Evolutionary conservation across 2,113 vertebrate species (phyloP), one percentile per base, ranked within the genome.

Genomic region (Phyllostomus discolor): DNA sequence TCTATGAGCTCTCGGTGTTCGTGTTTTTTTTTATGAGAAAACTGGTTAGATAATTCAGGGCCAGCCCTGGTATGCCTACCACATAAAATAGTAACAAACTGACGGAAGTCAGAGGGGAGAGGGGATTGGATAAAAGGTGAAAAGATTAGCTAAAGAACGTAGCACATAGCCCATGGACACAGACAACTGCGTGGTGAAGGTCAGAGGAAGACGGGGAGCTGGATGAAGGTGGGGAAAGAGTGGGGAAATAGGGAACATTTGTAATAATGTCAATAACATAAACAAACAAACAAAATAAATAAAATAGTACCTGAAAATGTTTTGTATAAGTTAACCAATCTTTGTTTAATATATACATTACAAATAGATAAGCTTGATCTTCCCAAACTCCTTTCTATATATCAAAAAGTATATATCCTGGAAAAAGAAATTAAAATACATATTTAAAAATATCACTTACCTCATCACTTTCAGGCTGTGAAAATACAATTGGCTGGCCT

Each of bases 401-500:
- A 84, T 33, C 80, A 1, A 28, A 88, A 90, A 79, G 33, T 46
- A 22, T 35, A 50, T 95, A 85, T 90, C 4, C 16, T 57, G 16
- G 35, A 87, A 84, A 90, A 85, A 73, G 8, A 72, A 73, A 93
- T 31, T 83, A 62, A 50, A 83, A 72, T 16, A 83, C 3, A 33
- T 54, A 59, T 38, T 70, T 70, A 54, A 41, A 95, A 96, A 88
- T 1, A 73, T 85, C 64, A 98, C 98, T 98, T 97, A 99, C 99
- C 97, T 99, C 99, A 3, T 99, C 98, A 95, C 99, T 99, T 88
- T 99, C 98, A 33, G 99, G 99, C 67, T 98, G 98, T 0, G 99
- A 99, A 96, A 99, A 95, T 80, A 99, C 99, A 98, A 99, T 98
- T 0, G 99, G 99, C 81, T 98, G 99, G 48, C 99, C 99, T 54